Conservation (phyloP, 92 coral and sea anemone genomes). For the Phymanthus crucifer region DNA sequence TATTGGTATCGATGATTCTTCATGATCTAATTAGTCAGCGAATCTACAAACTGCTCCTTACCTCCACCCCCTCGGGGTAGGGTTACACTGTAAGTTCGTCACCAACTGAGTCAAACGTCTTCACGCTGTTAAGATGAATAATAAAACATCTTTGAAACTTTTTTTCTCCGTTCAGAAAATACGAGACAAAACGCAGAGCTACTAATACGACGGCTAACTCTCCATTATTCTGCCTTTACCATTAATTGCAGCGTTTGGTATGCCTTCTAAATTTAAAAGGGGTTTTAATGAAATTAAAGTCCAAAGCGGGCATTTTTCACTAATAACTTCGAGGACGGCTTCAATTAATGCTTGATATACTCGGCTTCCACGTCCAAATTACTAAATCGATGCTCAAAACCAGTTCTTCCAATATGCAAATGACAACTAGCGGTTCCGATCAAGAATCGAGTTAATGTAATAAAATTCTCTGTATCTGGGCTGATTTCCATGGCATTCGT, state of each 20-base stretch:
- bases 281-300: neutral
- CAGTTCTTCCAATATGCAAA: conserved; percentile 1
- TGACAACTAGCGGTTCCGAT: neutral
- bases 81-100: neutral
- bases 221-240: neutral
- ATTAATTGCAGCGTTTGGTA: neutral
- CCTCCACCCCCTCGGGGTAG: neutral
- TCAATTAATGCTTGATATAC: neutral
- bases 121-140: conserved; percentile 2
- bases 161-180: neutral
- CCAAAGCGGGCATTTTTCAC: neutral
- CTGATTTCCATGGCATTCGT: neutral
- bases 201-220: neutral
- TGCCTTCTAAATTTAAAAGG: neutral
- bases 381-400: neutral
- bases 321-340: neutral
- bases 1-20: neutral
- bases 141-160: neutral
- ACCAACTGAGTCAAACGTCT: neutral
- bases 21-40: neutral
- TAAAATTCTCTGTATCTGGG: neutral
- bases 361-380: neutral
- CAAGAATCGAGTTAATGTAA: neutral
- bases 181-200: neutral
- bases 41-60: neutral